Base-by-base conservation (phyloP, 2,888 invertebrate species). In the Ectemnius lituratus region DNA sequence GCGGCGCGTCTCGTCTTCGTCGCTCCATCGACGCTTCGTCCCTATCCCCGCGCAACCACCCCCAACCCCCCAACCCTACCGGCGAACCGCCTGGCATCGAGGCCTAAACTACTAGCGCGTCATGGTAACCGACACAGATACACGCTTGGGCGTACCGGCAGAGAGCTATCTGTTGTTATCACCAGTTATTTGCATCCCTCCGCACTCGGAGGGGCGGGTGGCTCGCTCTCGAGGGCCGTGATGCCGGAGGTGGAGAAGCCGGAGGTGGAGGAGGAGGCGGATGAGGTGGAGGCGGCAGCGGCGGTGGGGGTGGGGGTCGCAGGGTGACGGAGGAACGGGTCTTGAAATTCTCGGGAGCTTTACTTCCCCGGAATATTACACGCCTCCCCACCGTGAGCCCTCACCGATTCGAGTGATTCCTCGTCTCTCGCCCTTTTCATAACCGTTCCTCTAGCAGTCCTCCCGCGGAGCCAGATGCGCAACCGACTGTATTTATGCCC, bases 171-270 rank as follows among this genome's bases (percentile, higher is more conserved):
- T 88, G 88, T 88, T 88, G 89, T 89, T 89, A 89, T 89, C 89
- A 87, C 88, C 89, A 87, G 89, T 89, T 89, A 89, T 89, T 89
- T 89, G 88, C 89, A 89, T 88, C 89, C 88, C 87, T 88, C 85
- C 86, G 86, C 78, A 79, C 85, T 82, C 71, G 83, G 78, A 67
- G 81, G 84, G 85, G 75, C 68, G 79, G 37, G 79, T 62, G 61
- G 71, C 67, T 61, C 77, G 70, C 74, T 73, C 77, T 73, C 69
- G 81, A 78, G 76, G 67, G 69, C 62, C 16, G 37, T 13, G 79
- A 71, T 67, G 67, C 60, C 60, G 62, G 70, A 67, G 62, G 57
- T 56, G 70, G 63, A 49, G 62, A 28, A 58, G 66, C 23, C 49
- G 49, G 14, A 66, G 5, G 52, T 11, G 56, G 63, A 8, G 23